Base-by-base conservation (phyloP, 2,888 invertebrate genomes). In the Drosophila mulleri region DNA sequence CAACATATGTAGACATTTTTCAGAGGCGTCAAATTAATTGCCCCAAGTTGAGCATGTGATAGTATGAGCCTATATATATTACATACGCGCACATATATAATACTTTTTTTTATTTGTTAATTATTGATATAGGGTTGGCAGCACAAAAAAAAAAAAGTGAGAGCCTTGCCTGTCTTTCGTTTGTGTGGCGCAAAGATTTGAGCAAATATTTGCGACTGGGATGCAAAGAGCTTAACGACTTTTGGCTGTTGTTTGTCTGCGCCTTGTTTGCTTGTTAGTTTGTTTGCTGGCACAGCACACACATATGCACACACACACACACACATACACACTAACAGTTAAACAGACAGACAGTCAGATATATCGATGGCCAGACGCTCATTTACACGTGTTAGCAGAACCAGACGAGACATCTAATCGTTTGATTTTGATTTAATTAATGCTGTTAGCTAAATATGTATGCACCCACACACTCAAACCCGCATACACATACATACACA, bases 371-470 rank as follows among this genome's bases (percentile, higher is more conserved):
- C 62, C 61, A 69, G 64, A 63, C 59, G 64, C 59, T 71, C 64
- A 62, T 78, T 75, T 71, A 80, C 73, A 73, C 78, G 77, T 72
- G 72, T 67, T 70, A 70, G 63, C 45, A 39, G 63, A 45, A 58
- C 67, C 65, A 70, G 67, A 47, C 67, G 63, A 82, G 83, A 74
- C 65, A 72, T 58, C 61, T 71, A 73, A 73, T 75, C 84, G 75
- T 82, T 88, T 84, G 84, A 81, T 81, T 84, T 78, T 84, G 74
- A 80, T 80, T 78, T 82, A 89, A 89, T 85, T 84, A 89, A 89
- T 80, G 84, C 63, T 66, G 57, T 75, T 67, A 70, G 52, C 67
- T 70, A 48, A 35, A 72, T 56, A 58, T 39, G 39, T 18, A 20
- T 37, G 39, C 52, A 45, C 12, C 16, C 45, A 45, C 14, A 20